Evolutionary conservation across 2,113 vertebrate genomes (phyloP).

Genomic region (Neoarius graeffei): DNA sequence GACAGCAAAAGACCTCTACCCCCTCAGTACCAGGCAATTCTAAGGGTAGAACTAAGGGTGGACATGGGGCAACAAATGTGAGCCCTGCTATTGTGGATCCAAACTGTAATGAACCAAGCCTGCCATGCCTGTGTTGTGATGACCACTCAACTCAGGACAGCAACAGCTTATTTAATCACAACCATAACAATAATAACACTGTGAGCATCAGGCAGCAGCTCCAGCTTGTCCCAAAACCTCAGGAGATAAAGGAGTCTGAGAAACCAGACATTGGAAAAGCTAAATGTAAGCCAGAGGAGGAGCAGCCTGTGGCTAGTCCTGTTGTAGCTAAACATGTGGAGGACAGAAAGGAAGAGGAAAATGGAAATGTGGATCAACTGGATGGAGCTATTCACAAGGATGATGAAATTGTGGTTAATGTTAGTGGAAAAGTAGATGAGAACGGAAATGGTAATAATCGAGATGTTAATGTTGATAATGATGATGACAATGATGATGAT

Average conservation of each 20-base stretch:
- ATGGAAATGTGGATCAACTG: conserved; percentile 45
- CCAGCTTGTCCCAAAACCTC: conserved; percentile 62
- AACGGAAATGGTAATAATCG: conserved; percentile 57
- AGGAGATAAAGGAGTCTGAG: conserved; percentile 45
- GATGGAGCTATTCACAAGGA: conserved; percentile 40
- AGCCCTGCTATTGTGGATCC: conserved; percentile 76
- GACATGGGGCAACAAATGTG: conserved; percentile 51
- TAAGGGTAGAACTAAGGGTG: conserved; percentile 62
- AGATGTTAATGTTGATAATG: conserved; percentile 56
- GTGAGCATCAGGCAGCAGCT: conserved; percentile 71
- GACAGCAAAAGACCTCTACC: conserved; percentile 60
- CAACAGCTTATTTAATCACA: conserved; percentile 79
- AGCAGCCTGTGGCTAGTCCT: conserved; percentile 51
- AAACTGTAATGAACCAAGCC: conserved; percentile 88
- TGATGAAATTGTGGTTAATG: neutral
- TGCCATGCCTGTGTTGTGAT: conserved; percentile 86
- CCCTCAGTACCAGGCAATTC: conserved; percentile 59
- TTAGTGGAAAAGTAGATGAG: conserved; percentile 45
- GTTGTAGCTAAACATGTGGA: conserved; percentile 27
- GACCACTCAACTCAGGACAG: conserved; percentile 72
- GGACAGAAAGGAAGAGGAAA: conserved; percentile 23
- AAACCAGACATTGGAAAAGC: conserved; percentile 52
- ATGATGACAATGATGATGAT: conserved; percentile 61
- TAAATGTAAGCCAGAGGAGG: conserved; percentile 9
- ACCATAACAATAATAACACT: conserved; percentile 80